phyloP scores from a whole-genome alignment of 2,797 vertebrate genomes.

The Acipenser ruthenus region DNA sequence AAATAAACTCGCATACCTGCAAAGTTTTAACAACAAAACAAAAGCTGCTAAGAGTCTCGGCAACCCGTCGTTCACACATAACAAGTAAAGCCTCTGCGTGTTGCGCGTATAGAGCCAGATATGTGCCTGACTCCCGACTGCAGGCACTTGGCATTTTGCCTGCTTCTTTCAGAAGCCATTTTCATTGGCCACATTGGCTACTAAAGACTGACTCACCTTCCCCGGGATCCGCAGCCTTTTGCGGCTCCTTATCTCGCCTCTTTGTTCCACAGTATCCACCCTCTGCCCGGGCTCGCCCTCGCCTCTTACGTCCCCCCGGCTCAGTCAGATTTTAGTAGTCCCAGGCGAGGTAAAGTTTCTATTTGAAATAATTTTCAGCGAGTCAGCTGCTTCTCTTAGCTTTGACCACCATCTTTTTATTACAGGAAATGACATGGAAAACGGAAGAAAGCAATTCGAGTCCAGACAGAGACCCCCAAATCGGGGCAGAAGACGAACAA shows the following conservation, averaged over 20 bases:
- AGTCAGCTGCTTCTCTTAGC: slow-evolving; percentile 73
- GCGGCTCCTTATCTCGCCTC: slow-evolving; percentile 23
- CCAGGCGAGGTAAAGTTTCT: slow-evolving; percentile 51
- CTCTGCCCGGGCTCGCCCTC: slow-evolving; percentile 8
- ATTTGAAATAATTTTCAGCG: slow-evolving; percentile 44
- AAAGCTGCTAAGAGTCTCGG: not conserved
- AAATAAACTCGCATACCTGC: slow-evolving; percentile 18
- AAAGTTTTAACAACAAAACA: slow-evolving; percentile 8
- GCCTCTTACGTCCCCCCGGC: slow-evolving; percentile 31
- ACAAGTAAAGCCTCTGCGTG: not conserved
- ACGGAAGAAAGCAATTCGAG: slow-evolving; percentile 80
- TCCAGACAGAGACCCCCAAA: slow-evolving; percentile 64
- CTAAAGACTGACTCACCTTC: slow-evolving; percentile 71
- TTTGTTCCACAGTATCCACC: slow-evolving; percentile 10
- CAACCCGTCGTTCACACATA: not conserved
- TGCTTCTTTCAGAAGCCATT: slow-evolving; percentile 67
- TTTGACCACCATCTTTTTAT: slow-evolving; percentile 91
- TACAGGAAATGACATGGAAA: slow-evolving; percentile 96
- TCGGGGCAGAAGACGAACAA: slow-evolving; percentile 42
- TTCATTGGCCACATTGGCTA: slow-evolving; percentile 80
- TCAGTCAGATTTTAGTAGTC: slow-evolving; percentile 45
- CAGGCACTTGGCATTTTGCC: slow-evolving; percentile 50
- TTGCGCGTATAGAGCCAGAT: not conserved
- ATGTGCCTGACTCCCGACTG: slow-evolving; percentile 23
- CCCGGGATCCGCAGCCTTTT: slow-evolving; percentile 31